Percentiles rank a stretch among this genome's conserved stretches.
Conservation (phyloP, 2,888 invertebrate species). For the Tachina grossa region DNA sequence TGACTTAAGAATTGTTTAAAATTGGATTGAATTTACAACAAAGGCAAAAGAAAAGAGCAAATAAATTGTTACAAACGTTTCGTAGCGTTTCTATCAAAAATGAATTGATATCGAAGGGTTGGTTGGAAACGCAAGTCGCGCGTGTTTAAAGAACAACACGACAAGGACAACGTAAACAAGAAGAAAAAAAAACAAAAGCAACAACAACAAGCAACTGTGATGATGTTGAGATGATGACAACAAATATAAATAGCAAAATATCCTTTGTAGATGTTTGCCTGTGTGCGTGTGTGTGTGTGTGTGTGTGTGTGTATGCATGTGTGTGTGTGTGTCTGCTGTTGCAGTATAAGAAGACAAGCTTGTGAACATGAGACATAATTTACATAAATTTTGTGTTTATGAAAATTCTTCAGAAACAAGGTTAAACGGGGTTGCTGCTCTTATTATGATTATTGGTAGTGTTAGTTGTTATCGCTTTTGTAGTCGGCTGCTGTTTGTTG, state of each 20-base stretch:
- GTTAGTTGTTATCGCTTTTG: constrained; percentile 60
- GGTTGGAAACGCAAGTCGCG: constrained; percentile 51
- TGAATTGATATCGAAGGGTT: constrained; percentile 52
- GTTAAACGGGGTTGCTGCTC: constrained; percentile 65
- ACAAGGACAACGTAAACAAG: constrained; percentile 51
- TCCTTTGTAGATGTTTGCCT: not conserved
- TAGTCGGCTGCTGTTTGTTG: constrained; percentile 49
- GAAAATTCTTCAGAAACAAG: constrained; percentile 47
- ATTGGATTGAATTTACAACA: constrained; percentile 52
- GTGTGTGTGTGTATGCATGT: not conserved
- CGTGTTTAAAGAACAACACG: constrained; percentile 47
- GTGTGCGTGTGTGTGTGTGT: not conserved
- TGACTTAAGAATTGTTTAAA: constrained; percentile 58
- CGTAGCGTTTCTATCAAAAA: constrained; percentile 11
- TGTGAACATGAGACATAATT: constrained; percentile 65
- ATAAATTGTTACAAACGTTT: constrained; percentile 53
- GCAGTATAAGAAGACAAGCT: constrained; percentile 38
- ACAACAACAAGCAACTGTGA: constrained; percentile 11
- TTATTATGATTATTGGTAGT: constrained; percentile 55
- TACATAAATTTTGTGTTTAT: constrained; percentile 69
- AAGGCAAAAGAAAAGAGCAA: constrained; percentile 17
- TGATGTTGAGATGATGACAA: constrained; percentile 16
- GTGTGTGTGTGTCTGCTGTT: not conserved
- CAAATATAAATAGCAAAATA: constrained; percentile 54
- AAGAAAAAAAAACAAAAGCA: constrained; percentile 25